These are phyloP conservation scores for Mythimna ferrago DNA, from an alignment of 2,888 invertebrate species.

Conservation along the genomic window DNA sequence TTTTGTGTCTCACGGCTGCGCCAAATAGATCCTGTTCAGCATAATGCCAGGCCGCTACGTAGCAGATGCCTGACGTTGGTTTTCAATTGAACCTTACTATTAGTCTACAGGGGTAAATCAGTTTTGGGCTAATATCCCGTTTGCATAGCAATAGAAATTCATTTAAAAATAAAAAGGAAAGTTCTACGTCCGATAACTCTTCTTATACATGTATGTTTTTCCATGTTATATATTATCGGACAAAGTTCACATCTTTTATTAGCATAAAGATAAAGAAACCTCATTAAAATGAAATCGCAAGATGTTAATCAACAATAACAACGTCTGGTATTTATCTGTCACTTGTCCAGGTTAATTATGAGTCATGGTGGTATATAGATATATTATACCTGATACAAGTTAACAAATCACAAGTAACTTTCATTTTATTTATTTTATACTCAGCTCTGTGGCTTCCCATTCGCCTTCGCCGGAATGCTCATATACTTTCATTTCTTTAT, in stretches of 20 bases:
- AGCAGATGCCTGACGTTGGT: too few relatives aligned
- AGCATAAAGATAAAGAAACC: conserved; percentile 5
- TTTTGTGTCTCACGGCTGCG: too few relatives aligned
- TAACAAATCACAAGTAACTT: too few relatives aligned
- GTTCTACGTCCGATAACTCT: conserved; percentile 18
- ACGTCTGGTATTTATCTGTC: conserved; percentile 35
- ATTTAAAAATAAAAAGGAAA: conserved; percentile 15
- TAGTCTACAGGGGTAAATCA: rapidly evolving
- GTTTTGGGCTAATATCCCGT: background rate
- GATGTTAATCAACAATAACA: conserved; percentile 41
- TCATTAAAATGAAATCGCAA: background rate
- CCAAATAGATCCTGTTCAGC: too few relatives aligned
- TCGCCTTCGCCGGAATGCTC: too few relatives aligned
- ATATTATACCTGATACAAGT: background rate
- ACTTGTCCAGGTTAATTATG: conserved; percentile 8
- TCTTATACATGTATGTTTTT: background rate
- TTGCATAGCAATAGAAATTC: background rate
- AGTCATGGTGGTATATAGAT: background rate
- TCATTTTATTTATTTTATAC: too few relatives aligned
- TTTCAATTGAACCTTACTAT: too few relatives aligned
- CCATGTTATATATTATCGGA: background rate
- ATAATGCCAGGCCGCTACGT: too few relatives aligned
- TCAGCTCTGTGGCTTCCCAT: too few relatives aligned
- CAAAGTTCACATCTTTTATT: background rate
- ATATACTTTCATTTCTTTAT: too few relatives aligned